phyloP scores from a whole-genome alignment of 2,113 vertebrate species.

The Mobula hypostoma region DNA sequence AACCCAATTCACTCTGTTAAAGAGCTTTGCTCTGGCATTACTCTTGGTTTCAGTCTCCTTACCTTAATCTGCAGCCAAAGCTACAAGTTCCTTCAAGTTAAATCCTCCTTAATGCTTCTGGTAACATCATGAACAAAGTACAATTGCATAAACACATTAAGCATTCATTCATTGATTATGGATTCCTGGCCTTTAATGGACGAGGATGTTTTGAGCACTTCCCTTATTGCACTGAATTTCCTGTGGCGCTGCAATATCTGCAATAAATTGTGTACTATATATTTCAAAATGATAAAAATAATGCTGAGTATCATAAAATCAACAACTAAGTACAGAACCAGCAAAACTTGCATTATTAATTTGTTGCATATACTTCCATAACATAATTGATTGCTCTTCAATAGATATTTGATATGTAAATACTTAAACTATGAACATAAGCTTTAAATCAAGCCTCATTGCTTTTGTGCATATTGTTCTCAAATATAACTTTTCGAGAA shows the following conservation, averaged over 20 bases:
- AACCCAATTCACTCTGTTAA: background rate
- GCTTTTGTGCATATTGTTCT: too few relatives aligned
- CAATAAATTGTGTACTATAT: background rate
- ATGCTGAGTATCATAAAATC: conserved; percentile 3
- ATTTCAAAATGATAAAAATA: background rate
- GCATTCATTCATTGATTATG: background rate
- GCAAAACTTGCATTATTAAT: conserved; percentile 23
- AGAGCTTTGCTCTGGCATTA: background rate
- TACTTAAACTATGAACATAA: background rate
- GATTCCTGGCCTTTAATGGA: background rate
- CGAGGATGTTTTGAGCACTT: background rate
- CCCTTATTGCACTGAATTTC: conserved; percentile 9
- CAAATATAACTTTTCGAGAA: background rate
- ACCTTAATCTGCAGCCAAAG: background rate
- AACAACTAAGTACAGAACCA: background rate
- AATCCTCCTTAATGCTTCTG: background rate
- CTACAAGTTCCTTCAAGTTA: background rate
- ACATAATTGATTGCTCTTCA: conserved; percentile 11
- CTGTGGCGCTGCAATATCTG: conserved; percentile 1
- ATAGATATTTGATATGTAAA: conserved; percentile 4
- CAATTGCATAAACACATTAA: background rate
- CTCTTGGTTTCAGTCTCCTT: background rate
- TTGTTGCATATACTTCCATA: background rate
- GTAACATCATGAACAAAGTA: background rate
- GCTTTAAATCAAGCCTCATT: background rate